Base-by-base conservation (phyloP, 2,888 invertebrate species). In the Linhomoeus sp. region DNA sequence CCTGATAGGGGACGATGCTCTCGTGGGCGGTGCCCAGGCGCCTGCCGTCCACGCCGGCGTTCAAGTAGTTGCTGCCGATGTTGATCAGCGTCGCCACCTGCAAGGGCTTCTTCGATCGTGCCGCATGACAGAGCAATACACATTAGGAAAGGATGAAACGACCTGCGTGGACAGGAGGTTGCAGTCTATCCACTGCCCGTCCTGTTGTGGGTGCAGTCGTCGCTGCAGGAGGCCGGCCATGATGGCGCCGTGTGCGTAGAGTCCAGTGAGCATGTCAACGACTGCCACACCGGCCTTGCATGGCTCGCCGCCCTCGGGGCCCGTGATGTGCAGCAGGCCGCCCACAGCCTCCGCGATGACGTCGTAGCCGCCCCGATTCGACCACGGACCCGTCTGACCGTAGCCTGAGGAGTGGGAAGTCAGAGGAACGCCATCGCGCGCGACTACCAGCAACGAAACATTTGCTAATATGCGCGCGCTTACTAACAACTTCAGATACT, bases 231-330 rank as follows among this genome's bases (percentile, higher is more conserved):
- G 67, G 0, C 90, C 90, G 0, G 90, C 83, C 72, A 90, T 72
- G 51, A 92, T 87, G 1, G 92, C 86, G 19, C 88, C 87, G 64
- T 87, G 85, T 1, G 88, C 86, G 65, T 85, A 90, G 2, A 94
- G 71, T 1, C 92, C 92, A 0, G 92, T 90, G 0, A 86, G 78
- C 45, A 92, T 60, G 67, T 94, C 92, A 0, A 86, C 88, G 57
- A 88, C 76, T 1, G 92, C 86, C 1, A 90, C 84, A 15, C 90
- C 92, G 17, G 80, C 78, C 68, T 90, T 88, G 51, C 81, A 80
- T 0, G 92, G 90, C 38, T 77, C 78, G 0, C 87, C 85, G 56
- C 77, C 70, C 56, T 72, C 72, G 43, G 82, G 78, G 0, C 94
- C 94, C 0, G 94, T 94, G 24, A 84, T 79, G 60, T 85, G 77